A percentile compares a stretch with the other conserved stretches of the same genome.
These are phyloP conservation scores for Nomada ruficornis DNA, from an alignment of 2,888 invertebrate genomes.

Conservation along the genomic window DNA sequence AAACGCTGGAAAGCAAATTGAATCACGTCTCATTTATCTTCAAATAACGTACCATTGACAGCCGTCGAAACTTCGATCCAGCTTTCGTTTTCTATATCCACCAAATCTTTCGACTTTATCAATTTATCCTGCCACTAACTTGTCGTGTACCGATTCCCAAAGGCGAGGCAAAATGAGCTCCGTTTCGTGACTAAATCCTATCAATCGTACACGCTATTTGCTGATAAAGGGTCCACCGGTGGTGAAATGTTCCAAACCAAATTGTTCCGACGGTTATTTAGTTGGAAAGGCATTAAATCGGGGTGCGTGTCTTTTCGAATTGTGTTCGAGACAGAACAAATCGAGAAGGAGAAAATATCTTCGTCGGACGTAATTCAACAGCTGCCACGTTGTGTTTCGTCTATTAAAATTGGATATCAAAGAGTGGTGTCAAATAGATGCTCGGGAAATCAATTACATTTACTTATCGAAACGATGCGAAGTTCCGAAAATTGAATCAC, in stretches of 20 bases:
- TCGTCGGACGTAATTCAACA: slow-evolving; percentile 12
- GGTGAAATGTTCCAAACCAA: background rate
- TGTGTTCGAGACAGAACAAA: slow-evolving; percentile 8
- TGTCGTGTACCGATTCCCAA: background rate
- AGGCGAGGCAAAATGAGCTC: slow-evolving; percentile 23
- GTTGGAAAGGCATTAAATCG: slow-evolving; percentile 14
- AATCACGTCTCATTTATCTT: background rate
- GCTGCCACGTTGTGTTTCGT: too few relatives aligned
- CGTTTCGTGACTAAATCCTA: slow-evolving; percentile 39
- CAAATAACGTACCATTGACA: background rate
- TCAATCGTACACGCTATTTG: slow-evolving; percentile 34
- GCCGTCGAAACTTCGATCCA: background rate
- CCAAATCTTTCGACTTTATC: slow-evolving; percentile 23
- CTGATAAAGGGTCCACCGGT: slow-evolving; percentile 1
- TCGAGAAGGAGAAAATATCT: background rate
- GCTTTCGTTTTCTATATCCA: background rate
- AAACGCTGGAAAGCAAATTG: background rate
- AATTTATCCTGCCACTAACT: slow-evolving; percentile 17
- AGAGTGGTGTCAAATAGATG: too few relatives aligned
- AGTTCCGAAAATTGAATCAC: background rate
- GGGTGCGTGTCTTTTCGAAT: slow-evolving; percentile 23
- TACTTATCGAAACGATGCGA: background rate
- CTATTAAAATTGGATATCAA: too few relatives aligned
- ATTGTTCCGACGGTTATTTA: slow-evolving; percentile 27
- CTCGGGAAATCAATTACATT: slow-evolving; percentile 1